Percentiles rank a stretch among this genome's conserved stretches.
phyloP scores from a whole-genome alignment of 2,113 vertebrate species.

The Phaethon lepturus region DNA sequence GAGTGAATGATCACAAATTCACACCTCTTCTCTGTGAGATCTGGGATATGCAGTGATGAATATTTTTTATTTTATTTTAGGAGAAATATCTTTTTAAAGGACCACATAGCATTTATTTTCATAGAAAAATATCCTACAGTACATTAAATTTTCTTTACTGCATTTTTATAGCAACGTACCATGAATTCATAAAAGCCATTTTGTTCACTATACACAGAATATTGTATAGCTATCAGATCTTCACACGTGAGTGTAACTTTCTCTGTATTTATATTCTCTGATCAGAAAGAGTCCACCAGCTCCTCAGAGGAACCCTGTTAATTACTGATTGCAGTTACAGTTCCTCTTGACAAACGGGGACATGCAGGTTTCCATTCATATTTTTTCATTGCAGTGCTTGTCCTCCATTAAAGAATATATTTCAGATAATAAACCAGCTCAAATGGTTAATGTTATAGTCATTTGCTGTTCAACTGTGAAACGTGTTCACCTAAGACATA shows the following conservation, averaged over 20 bases:
- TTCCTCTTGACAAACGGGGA: background rate
- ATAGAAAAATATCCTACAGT: background rate
- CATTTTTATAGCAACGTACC: constrained; percentile 45
- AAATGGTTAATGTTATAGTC: background rate
- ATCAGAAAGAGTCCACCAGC: background rate
- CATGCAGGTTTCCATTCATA: background rate
- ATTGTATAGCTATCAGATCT: constrained; percentile 7
- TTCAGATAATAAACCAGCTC: constrained; percentile 42
- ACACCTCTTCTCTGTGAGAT: constrained; percentile 98
- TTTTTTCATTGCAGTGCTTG: background rate
- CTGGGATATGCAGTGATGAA: constrained; percentile 93
- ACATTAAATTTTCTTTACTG: constrained; percentile 22
- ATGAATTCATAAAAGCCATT: background rate
- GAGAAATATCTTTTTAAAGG: constrained; percentile 8
- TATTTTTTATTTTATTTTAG: background rate
- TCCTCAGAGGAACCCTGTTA: background rate
- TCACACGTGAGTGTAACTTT: background rate
- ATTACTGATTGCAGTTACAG: background rate
- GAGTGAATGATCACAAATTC: constrained; percentile 93
- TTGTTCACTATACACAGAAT: constrained; percentile 30
- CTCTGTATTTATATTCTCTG: constrained; percentile 12
- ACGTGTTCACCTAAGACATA: background rate
- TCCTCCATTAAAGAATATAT: constrained; percentile 30
- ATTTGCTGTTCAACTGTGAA: constrained; percentile 2
- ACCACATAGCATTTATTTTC: background rate